A percentile compares a stretch with the other conserved stretches of the same genome.
Evolutionary conservation across 2,888 invertebrate species (phyloP).

Genomic region (Himalopsyche anomala): DNA sequence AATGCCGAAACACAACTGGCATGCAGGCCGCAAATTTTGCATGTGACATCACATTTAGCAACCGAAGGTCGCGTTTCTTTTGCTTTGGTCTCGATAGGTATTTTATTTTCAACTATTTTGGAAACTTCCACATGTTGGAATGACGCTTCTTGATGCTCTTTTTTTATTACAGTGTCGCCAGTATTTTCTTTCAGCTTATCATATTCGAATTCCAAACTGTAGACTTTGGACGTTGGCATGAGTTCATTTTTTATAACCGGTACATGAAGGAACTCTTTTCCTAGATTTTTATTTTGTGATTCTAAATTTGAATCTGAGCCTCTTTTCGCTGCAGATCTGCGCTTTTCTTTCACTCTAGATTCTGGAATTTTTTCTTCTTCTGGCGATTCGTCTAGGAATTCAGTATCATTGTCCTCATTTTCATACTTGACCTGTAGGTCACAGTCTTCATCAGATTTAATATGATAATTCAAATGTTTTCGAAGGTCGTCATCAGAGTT

Average conservation of each 20-base stretch:
- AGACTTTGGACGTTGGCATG: too few relatives aligned
- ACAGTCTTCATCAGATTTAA: too few relatives aligned
- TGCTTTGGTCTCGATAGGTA: too few relatives aligned
- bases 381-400: background rate
- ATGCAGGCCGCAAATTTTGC: constrained; percentile 50
- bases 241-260: too few relatives aligned
- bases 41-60: constrained; percentile 37
- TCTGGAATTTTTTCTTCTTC: background rate
- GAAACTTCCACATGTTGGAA: background rate
- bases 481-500: constrained; percentile 52
- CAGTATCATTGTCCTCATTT: background rate
- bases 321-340: background rate
- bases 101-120: too few relatives aligned
- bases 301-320: too few relatives aligned
- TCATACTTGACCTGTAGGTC: background rate
- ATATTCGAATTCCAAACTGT: background rate
- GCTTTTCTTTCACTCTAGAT: background rate
- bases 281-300: too few relatives aligned
- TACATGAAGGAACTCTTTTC: too few relatives aligned
- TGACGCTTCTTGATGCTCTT: background rate
- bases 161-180: background rate
- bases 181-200: background rate
- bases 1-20: constrained; percentile 47
- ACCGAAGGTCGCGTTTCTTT: constrained; percentile 62
- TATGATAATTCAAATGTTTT: background rate